Percentiles rank a stretch among this genome's conserved stretches.
These are phyloP conservation scores for Sarcophaga peregrina DNA, from an alignment of 1,140 invertebrate genomes.

Conservation along the genomic window DNA sequence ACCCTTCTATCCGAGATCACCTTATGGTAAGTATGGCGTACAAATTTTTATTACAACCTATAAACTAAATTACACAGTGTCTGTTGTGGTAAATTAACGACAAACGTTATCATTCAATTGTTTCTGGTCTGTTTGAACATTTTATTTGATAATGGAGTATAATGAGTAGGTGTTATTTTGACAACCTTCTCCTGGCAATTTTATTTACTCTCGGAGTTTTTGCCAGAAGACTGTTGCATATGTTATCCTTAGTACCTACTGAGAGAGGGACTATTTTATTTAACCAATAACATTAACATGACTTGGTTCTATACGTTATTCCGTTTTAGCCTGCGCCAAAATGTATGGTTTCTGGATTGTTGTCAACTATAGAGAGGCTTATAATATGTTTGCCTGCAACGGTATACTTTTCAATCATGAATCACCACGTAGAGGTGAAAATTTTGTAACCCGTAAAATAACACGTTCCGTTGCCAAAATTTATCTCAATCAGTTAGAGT, in stretches of 20 bases:
- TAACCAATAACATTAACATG: neutral
- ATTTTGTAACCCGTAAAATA: conserved; percentile 99
- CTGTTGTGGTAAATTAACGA: neutral
- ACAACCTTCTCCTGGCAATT: too few relatives aligned
- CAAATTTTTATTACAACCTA: neutral
- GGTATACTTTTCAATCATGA: conserved; percentile 99
- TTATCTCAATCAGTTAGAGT: conserved; percentile 85
- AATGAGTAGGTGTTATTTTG: too few relatives aligned
- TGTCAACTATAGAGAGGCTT: conserved; percentile 97
- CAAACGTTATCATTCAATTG: too few relatives aligned
- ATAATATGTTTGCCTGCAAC: conserved; percentile 98
- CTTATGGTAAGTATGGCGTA: conserved; percentile 86
- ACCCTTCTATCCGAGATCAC: conserved; percentile 99
- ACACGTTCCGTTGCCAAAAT: conserved; percentile 98
- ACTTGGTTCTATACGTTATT: conserved; percentile 21
- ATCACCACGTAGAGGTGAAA: conserved; percentile 96
- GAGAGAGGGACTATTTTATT: too few relatives aligned
- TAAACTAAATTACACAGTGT: neutral
- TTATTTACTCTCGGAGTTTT: too few relatives aligned
- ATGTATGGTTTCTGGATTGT: conserved; percentile 99
- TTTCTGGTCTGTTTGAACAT: neutral
- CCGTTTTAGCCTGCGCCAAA: conserved; percentile 90
- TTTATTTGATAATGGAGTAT: too few relatives aligned
- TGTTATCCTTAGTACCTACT: too few relatives aligned
- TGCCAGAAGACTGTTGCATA: too few relatives aligned